Conservation (phyloP, 2,113 vertebrate species). For the Nettapus auritus region DNA sequence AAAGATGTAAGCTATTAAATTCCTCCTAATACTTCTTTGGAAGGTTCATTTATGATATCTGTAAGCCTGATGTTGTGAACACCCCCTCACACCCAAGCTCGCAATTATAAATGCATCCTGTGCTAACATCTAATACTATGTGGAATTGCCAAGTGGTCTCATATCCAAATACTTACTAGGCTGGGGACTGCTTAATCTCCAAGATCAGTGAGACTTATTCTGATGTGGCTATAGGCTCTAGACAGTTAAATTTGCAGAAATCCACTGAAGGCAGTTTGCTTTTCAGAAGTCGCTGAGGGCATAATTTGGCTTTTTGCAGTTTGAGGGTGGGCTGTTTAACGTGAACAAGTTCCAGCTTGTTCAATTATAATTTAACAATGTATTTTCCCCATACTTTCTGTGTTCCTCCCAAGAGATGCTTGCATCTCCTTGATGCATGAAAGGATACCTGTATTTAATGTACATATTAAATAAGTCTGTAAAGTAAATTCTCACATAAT, state of each 20-base stretch:
- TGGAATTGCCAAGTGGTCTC: slow-evolving; percentile 45
- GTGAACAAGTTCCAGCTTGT: slow-evolving; percentile 56
- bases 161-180: slow-evolving; percentile 14
- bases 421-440: slow-evolving; percentile 48
- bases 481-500: slow-evolving; percentile 65
- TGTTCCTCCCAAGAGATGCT: slow-evolving; percentile 47
- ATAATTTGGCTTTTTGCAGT: slow-evolving; percentile 55
- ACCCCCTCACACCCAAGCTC: neutral
- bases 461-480: slow-evolving; percentile 41
- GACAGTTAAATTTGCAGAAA: slow-evolving; percentile 59
- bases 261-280: slow-evolving; percentile 50
- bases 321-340: slow-evolving; percentile 67
- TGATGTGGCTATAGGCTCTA: slow-evolving; percentile 66
- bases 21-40: neutral
- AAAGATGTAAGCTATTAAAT: neutral
- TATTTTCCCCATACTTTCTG: slow-evolving; percentile 4
- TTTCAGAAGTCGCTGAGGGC: slow-evolving; percentile 56
- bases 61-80: neutral
- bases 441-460: slow-evolving; percentile 47
- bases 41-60: neutral
- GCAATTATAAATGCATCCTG: neutral
- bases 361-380: slow-evolving; percentile 36
- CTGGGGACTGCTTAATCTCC: slow-evolving; percentile 43
- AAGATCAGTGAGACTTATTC: slow-evolving; percentile 56
- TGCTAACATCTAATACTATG: neutral